These are phyloP conservation scores for Meandrusa payeni DNA, from an alignment of 2,888 invertebrate species.

Conservation along the genomic window DNA sequence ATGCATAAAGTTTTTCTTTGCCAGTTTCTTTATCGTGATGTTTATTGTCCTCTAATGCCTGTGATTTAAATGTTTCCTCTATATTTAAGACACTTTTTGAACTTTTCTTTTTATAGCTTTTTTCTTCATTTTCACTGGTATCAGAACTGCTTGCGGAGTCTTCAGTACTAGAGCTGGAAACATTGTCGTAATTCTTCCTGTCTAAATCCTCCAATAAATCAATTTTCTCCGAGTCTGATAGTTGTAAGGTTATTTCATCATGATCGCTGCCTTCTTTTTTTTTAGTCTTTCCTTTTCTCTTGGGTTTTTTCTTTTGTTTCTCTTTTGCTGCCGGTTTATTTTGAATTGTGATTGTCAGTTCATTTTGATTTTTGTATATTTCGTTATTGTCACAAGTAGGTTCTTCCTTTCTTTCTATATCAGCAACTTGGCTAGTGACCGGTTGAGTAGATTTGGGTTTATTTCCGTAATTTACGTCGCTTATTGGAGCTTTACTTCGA, in stretches of 20 bases:
- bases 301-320: constrained; percentile 52
- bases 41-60: not conserved
- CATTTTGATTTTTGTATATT: constrained; percentile 37
- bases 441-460: not conserved
- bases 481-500: constrained; percentile 40
- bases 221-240: constrained; percentile 74
- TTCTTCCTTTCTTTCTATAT: too few species aligned
- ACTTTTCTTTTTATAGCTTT: not conserved
- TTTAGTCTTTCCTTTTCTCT: constrained; percentile 50
- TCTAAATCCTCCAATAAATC: constrained; percentile 69
- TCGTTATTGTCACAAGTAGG: too few species aligned
- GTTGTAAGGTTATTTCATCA: constrained; percentile 69
- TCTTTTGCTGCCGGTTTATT: constrained; percentile 30
- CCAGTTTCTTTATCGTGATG: not conserved
- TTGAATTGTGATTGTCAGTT: constrained; percentile 2
- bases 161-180: constrained; percentile 40
- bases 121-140: constrained; percentile 24
- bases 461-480: not conserved
- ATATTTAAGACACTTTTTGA: not conserved
- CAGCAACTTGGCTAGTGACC: not conserved
- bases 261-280: constrained; percentile 60
- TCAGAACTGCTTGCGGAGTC: constrained; percentile 45
- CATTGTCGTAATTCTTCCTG: constrained; percentile 52
- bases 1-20: too few species aligned
- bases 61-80: constrained; percentile 21